A percentile compares a stretch with the other conserved stretches of the same genome.
Conservation (phyloP, 2,888 invertebrate genomes). For the Drosophila cognata region DNA sequence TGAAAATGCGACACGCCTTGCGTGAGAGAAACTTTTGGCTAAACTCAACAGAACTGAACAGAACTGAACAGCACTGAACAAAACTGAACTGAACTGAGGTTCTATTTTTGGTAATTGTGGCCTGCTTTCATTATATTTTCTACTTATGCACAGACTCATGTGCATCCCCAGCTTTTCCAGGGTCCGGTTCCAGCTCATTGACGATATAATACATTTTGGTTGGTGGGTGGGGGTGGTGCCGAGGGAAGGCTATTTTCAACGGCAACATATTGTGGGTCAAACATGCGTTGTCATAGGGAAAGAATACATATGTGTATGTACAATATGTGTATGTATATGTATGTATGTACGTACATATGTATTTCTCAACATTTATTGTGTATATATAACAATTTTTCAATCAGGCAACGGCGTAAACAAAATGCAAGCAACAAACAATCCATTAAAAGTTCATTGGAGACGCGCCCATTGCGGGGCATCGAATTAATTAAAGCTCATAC, state of each 20-base stretch:
- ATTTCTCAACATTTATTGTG: constrained; percentile 1
- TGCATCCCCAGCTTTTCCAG: constrained; percentile 28
- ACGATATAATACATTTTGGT: constrained; percentile 39
- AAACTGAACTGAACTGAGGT: constrained; percentile 14
- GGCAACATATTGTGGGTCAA: constrained; percentile 70
- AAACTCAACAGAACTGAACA: constrained; percentile 9
- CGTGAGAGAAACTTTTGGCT: constrained; percentile 18
- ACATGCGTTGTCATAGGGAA: constrained; percentile 41
- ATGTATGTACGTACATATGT: constrained; percentile 6
- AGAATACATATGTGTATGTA: constrained; percentile 21
- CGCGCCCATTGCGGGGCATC: constrained; percentile 71
- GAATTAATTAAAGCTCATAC: constrained; percentile 69
- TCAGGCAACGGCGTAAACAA: constrained; percentile 66
- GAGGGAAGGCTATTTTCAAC: constrained; percentile 32
- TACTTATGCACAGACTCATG: constrained; percentile 21
- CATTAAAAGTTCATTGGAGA: constrained; percentile 67
- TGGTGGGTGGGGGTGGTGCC: background rate
- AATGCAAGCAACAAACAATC: constrained; percentile 64
- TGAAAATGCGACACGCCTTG: constrained; percentile 44
- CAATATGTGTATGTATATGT: constrained; percentile 20
- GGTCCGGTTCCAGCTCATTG: constrained; percentile 65
- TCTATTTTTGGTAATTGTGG: constrained; percentile 63
- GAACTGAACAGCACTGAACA: background rate
- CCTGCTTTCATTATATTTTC: constrained; percentile 46
- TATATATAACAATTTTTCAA: constrained; percentile 62